Percentiles rank a stretch among this genome's conserved stretches.
phyloP scores from a whole-genome alignment of 2,113 vertebrate species.

The Indri indri region DNA sequence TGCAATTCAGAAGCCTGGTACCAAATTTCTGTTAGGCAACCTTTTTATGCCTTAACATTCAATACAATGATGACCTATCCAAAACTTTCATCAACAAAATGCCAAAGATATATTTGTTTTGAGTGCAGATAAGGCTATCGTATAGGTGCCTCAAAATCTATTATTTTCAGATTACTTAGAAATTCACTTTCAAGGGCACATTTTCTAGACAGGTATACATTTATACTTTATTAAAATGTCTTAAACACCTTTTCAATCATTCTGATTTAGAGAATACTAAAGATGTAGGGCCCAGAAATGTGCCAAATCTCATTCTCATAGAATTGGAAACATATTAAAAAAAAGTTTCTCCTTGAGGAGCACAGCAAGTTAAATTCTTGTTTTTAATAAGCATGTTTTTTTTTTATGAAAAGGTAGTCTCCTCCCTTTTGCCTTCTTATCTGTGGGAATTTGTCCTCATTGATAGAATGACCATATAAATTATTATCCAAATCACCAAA shows the following conservation, averaged over 20 bases:
- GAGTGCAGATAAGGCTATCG: background rate
- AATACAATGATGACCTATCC: background rate
- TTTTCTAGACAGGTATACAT: constrained; percentile 10
- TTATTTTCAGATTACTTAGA: constrained; percentile 14
- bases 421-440: background rate
- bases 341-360: background rate
- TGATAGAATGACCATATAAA: background rate
- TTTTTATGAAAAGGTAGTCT: background rate
- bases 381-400: background rate
- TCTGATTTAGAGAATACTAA: background rate
- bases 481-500: background rate
- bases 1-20: background rate
- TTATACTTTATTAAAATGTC: constrained; percentile 40
- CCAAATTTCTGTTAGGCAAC: background rate
- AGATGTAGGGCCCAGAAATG: background rate
- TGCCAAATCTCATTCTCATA: constrained; percentile 17
- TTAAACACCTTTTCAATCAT: constrained; percentile 27
- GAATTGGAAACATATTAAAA: background rate
- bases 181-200: background rate
- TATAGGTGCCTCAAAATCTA: background rate
- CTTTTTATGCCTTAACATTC: background rate
- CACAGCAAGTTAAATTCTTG: background rate
- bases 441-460: background rate
- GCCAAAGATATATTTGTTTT: background rate
- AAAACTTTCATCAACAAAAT: background rate